A percentile compares a stretch with the other conserved stretches of the same genome.
phyloP scores from a whole-genome alignment of 2,888 invertebrate species.

The Agriotes lineatus region DNA sequence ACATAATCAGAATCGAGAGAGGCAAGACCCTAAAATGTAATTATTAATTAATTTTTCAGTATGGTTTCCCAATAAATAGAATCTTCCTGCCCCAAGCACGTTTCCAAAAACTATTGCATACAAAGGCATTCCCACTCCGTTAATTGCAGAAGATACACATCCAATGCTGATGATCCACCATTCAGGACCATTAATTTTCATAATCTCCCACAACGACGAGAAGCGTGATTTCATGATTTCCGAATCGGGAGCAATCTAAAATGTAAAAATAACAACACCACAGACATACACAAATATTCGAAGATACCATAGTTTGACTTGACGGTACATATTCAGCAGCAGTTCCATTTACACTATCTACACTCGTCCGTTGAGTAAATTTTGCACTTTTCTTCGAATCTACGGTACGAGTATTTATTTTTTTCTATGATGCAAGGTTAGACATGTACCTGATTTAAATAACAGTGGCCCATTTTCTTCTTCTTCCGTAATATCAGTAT shows the following conservation, averaged over 20 bases:
- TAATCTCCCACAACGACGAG: slow-evolving; percentile 62
- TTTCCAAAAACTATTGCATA: slow-evolving; percentile 81
- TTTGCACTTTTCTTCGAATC: no score
- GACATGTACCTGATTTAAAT: no score
- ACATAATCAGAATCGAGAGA: slow-evolving; percentile 68
- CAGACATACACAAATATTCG: no score
- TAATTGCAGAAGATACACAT: slow-evolving; percentile 72
- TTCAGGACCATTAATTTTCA: slow-evolving; percentile 76
- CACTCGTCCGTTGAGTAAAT: no score
- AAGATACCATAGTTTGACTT: no score
- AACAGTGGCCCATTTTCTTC: no score
- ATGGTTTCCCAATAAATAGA: no score
- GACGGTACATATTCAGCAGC: no score
- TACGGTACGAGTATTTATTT: no score
- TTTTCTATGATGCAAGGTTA: no score
- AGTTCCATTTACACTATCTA: no score
- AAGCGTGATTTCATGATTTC: background rate
- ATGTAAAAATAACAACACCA: background rate
- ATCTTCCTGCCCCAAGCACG: slow-evolving; percentile 73
- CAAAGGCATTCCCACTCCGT: slow-evolving; percentile 79
- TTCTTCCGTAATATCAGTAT: background rate
- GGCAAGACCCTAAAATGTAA: slow-evolving; percentile 66
- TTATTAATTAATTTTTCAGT: background rate
- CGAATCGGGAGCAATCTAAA: slow-evolving; percentile 13
- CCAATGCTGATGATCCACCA: slow-evolving; percentile 75